A percentile compares a stretch with the other conserved stretches of the same genome.
These are phyloP conservation scores for Mormyrus iriodes DNA, from an alignment of 2,113 vertebrate genomes.

Conservation along the genomic window DNA sequence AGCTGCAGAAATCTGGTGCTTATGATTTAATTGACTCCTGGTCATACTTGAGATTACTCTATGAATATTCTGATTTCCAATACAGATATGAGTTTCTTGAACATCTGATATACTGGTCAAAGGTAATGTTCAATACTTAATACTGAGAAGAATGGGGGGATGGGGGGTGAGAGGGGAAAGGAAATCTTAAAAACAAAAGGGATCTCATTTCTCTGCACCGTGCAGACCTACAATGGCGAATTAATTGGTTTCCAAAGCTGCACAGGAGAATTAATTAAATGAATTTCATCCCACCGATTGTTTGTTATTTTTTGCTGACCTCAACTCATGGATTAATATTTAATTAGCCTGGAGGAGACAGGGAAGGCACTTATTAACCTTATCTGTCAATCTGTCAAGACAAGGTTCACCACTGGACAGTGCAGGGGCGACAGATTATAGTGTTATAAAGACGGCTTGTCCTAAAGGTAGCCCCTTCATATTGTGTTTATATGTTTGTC, in stretches of 20 bases:
- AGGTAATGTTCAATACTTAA: background rate
- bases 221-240: slow-evolving; percentile 46
- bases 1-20: background rate
- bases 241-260: slow-evolving; percentile 55
- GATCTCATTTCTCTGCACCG: slow-evolving; percentile 23
- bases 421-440: slow-evolving; percentile 43
- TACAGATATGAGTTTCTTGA: slow-evolving; percentile 8
- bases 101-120: slow-evolving; percentile 13
- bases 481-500: slow-evolving; percentile 39
- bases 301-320: slow-evolving; percentile 76
- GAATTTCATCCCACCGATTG: slow-evolving; percentile 61
- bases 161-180: background rate
- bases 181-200: slow-evolving; percentile 20
- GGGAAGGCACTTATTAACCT: slow-evolving; percentile 74
- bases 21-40: slow-evolving; percentile 12
- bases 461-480: slow-evolving; percentile 32
- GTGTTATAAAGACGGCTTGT: slow-evolving; percentile 32
- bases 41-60: background rate
- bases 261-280: slow-evolving; percentile 73
- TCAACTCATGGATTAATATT: slow-evolving; percentile 78
- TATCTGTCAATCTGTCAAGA: slow-evolving; percentile 70
- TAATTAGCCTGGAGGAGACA: slow-evolving; percentile 74
- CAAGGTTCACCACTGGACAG: slow-evolving; percentile 19
- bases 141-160: background rate
- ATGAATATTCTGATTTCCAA: slow-evolving; percentile 20